phyloP scores from a whole-genome alignment of 2,888 invertebrate species.

The Cephus nigrinus region DNA sequence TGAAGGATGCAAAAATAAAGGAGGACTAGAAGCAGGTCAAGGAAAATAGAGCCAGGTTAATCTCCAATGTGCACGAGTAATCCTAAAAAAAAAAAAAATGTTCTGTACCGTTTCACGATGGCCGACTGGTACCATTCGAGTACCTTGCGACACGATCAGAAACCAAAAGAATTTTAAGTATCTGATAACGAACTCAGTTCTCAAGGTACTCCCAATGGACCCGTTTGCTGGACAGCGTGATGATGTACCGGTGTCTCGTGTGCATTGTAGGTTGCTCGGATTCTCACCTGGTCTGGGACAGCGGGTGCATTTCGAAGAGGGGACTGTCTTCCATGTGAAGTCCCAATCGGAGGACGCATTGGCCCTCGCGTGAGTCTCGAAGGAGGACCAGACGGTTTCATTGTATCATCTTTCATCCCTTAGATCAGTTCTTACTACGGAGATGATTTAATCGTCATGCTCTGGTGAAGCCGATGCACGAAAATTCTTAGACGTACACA shows the following conservation, averaged over 20 bases:
- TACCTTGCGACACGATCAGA: not conserved
- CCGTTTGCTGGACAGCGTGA: not conserved
- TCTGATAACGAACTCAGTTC: not conserved
- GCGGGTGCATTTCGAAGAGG: slow-evolving; percentile 62
- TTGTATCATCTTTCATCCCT: not conserved
- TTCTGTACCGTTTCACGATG: not conserved
- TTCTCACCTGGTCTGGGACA: slow-evolving; percentile 62
- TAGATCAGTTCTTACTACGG: not conserved
- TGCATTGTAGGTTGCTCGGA: slow-evolving; percentile 65
- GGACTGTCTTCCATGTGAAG: slow-evolving; percentile 64
- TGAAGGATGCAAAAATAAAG: not conserved
- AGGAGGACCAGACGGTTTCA: not conserved
- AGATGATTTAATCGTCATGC: not conserved
- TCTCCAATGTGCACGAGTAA: slow-evolving; percentile 32
- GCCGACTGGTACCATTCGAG: not conserved
- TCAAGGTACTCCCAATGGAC: not conserved
- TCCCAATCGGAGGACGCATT: slow-evolving; percentile 60
- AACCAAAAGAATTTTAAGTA: not conserved
- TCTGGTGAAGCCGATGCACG: not conserved
- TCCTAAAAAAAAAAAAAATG: not conserved
- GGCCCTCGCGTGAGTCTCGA: slow-evolving; percentile 27
- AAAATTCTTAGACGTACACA: not conserved
- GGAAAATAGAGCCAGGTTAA: not conserved
- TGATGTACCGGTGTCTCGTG: slow-evolving; percentile 44
- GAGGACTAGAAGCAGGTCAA: not conserved